Evolutionary conservation across 2,797 vertebrate species (phyloP).

Genomic region (Danio albolineatus): DNA sequence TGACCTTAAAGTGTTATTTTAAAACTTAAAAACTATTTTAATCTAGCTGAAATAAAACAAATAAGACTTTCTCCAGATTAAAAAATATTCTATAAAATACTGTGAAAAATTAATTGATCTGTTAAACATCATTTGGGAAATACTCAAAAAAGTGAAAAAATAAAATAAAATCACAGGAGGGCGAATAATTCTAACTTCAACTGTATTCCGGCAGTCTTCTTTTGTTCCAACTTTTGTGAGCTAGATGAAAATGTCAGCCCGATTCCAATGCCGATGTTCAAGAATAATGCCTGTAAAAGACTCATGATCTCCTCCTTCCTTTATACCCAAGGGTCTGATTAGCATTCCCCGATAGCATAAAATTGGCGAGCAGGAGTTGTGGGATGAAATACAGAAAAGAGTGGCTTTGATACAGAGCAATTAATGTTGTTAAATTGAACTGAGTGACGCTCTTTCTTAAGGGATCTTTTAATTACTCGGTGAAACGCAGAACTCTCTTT

Average conservation of each 20-base stretch:
- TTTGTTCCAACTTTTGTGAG: background rate
- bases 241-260: constrained; percentile 23
- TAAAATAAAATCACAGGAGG: too few species aligned
- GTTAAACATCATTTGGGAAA: too few species aligned
- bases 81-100: too few species aligned
- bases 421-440: constrained; percentile 44
- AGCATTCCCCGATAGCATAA: background rate
- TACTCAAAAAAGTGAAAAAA: too few species aligned
- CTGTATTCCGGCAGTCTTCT: background rate
- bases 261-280: background rate
- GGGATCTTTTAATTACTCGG: constrained; percentile 28
- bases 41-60: too few species aligned
- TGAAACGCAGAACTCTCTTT: constrained; percentile 29
- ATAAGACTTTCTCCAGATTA: too few species aligned
- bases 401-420: constrained; percentile 31
- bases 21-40: too few species aligned
- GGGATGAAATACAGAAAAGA: background rate
- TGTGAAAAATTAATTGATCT: too few species aligned
- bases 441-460: constrained; percentile 7
- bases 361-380: background rate
- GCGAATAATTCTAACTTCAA: too few species aligned
- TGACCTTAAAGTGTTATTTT: too few species aligned
- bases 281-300: background rate
- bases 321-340: constrained; percentile 16
- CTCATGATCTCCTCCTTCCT: constrained; percentile 15